A percentile compares a stretch with the other conserved stretches of the same genome.
Conservation (phyloP, 2,113 vertebrate genomes). For the Burhinus bistriatus region DNA sequence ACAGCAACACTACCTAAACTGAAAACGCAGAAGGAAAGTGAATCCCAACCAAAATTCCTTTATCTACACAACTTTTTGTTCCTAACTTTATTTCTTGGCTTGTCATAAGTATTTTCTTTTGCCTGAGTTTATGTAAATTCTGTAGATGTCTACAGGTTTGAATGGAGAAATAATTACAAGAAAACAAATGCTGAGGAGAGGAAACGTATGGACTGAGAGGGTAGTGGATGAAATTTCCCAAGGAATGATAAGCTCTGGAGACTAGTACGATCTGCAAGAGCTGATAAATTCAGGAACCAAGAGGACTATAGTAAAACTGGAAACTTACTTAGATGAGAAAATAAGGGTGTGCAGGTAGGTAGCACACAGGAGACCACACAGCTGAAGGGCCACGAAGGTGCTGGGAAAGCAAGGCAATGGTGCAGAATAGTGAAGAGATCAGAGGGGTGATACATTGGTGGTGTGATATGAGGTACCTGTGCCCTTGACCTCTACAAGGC, state of each 20-base stretch:
- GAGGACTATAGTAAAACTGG: not conserved
- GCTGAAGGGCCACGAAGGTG: not conserved
- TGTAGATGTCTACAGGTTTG: accelerated
- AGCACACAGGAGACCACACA: not conserved
- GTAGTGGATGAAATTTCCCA: not conserved
- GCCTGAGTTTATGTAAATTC: not conserved
- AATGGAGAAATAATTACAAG: not conserved
- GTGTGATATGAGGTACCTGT: not conserved
- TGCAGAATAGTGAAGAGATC: not conserved
- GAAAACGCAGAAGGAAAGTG: not conserved
- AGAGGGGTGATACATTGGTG: not conserved
- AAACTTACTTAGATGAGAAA: not conserved
- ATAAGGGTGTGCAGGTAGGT: not conserved
- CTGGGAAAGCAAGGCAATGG: not conserved
- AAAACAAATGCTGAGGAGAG: not conserved
- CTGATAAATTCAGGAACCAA: not conserved
- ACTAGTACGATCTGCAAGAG: not conserved
- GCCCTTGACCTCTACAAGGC: not conserved
- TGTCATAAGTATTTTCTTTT: not conserved
- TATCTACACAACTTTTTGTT: not conserved
- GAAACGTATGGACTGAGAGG: not conserved
- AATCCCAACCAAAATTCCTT: not conserved
- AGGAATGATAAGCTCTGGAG: not conserved
- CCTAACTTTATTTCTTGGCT: not conserved
- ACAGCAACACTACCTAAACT: not conserved